Base-by-base conservation (phyloP, 2,888 invertebrate species). In the Hypena proboscidalis region DNA sequence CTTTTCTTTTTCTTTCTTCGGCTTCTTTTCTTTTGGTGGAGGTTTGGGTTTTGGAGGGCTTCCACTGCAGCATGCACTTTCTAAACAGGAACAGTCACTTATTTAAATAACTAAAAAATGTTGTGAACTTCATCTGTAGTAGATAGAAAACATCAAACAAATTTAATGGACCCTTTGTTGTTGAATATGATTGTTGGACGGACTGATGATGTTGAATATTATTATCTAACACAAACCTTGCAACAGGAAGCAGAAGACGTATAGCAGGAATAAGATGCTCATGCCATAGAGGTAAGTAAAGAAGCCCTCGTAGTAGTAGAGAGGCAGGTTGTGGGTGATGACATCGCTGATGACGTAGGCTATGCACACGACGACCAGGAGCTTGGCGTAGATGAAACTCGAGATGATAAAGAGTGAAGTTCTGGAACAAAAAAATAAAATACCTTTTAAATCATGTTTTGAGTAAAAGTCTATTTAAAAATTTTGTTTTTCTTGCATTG, bases 301-400 rank as follows among this genome's bases (percentile, higher is more conserved):
- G 93, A 97, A 97, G 66, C 97, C 97, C 93, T 98, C 97, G 89
- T 97, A 98, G 92, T 97, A 98, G 87, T 96, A 95, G 57, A 97
- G 94, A 58, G 97, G 97, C 67, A 98, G 93, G 85, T 96, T 96
- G 91, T 97, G 96, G 63, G 97, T 97, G 78, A 97, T 96, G 75
- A 97, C 97, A 92, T 98, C 97, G 75, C 98, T 97, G 85, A 98
- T 95, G 72, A 98, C 97, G 87, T 98, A 97, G 57, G 97, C 97
- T 81, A 98, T 93, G 92, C 98, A 98, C 48, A 98, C 94, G 67
- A 98, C 97, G 67, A 98, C 95, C 84, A 98, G 92, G 55, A 98
- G 94, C 90, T 98, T 97, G 76, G 97, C 98, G 92, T 98, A 98
- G 78, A 98, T 96, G 92, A 97, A 97, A 90, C 98, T 98, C 92